Evolutionary conservation across 1,140 invertebrate genomes (phyloP).

Genomic region (Eurosta solidaginis): DNA sequence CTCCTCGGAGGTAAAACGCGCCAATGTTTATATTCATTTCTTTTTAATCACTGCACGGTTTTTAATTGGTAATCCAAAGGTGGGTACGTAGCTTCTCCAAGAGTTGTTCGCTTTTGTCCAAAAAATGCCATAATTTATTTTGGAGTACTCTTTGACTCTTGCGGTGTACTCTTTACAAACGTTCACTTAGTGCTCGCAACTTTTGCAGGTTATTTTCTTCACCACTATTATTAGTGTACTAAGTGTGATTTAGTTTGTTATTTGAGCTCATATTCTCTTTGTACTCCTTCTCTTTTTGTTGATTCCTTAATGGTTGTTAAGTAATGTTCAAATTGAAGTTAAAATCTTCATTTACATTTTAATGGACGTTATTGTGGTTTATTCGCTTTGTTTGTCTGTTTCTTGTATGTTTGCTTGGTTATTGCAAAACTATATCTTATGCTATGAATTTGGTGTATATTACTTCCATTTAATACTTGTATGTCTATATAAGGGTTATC

Average conservation of each 20-base stretch:
- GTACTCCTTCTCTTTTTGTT: background rate
- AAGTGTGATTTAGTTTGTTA: background rate
- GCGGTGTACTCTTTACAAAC: no score
- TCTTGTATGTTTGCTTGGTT: background rate
- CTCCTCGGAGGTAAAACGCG: no score
- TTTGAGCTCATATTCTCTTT: background rate
- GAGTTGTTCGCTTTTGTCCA: no score
- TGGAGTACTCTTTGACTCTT: no score
- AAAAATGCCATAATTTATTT: no score
- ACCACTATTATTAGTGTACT: background rate
- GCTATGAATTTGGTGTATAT: background rate
- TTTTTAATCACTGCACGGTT: no score
- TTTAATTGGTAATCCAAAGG: no score
- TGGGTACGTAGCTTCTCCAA: no score
- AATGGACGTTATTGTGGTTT: background rate
- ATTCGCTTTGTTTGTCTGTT: background rate
- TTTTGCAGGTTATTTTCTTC: background rate
- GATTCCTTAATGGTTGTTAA: background rate
- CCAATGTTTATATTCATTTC: no score
- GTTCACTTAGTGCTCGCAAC: no score
- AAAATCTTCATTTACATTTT: constrained; percentile 24
- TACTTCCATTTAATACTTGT: no score
- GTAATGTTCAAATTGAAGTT: constrained; percentile 20
- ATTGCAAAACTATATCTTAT: background rate
- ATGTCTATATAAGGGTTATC: no score